Base-by-base conservation (phyloP, 2,888 invertebrate species). In the Caenorhabditis drosophilae region DNA sequence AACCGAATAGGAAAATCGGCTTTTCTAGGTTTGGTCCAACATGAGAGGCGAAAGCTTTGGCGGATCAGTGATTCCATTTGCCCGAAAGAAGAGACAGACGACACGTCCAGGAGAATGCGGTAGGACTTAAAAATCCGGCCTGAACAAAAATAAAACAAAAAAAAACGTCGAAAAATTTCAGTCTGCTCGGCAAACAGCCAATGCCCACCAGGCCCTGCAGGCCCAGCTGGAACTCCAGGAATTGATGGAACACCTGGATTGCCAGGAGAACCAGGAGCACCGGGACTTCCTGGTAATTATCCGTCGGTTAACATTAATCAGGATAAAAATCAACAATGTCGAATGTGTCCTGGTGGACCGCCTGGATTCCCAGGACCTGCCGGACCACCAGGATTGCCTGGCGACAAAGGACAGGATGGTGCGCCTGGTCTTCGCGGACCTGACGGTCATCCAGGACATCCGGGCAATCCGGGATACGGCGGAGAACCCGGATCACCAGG, bases 231-330 rank as follows among this genome's bases (percentile, higher is more conserved):
- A 53, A 50, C 54, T 2, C 68, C 70, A 15, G 75, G 75, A 38
- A 56, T 46, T 16, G 70, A 67, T 41, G 75, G 75, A 27, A 63
- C 66, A 9, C 62, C 67, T 2, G 75, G 74, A 57, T 49, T 45
- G 6, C 47, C 62, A n/a, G 73, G 73, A 55, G 58, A 57, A 31
- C 60, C 67, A 11, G 74, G 67, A 51, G 51, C 63, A 4, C 61
- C 66, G 18, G 73, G 73, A 44, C 57, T 73, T 11, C 70, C 70
- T 36, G 73, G 73, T 61, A 77, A 77, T 67, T 73, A 66, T 34
- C 77, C 77, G 27, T 60, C 73, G 2, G 57, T 77, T 54, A 66
- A 70, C 62, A 68, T 71, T 68, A n/a, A n/a, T n/a, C n/a, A n/a
- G n/a, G 74, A 74, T 44, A 50, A 60, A 18, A 63, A 70, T 27